Evolutionary conservation across 2,888 invertebrate genomes (phyloP).

Genomic region (Eucera pruinosa): DNA sequence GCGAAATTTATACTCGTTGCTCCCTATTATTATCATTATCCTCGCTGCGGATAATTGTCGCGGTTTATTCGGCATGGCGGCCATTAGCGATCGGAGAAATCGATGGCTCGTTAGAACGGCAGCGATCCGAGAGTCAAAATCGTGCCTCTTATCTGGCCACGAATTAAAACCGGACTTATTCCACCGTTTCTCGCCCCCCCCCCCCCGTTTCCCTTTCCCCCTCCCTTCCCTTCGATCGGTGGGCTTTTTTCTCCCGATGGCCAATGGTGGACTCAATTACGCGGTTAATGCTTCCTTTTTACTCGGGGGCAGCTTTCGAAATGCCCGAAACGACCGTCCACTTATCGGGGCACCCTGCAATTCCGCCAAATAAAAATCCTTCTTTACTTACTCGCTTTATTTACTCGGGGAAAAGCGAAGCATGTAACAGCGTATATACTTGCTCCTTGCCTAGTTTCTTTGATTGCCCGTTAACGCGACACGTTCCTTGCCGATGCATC

Average conservation of each 20-base stretch:
- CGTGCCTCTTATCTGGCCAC: conserved; percentile 4
- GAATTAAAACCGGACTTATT: conserved; percentile 19
- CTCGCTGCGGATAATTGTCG: not conserved
- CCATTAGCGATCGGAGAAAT: conserved; percentile 32
- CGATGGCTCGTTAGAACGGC: conserved; percentile 17
- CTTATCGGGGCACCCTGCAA: not conserved
- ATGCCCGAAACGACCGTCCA: not conserved
- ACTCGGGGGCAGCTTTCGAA: conserved; percentile 1
- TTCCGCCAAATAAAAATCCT: conserved; percentile 22
- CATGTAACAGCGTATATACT: no score
- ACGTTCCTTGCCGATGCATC: not conserved
- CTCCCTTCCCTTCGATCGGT: not conserved
- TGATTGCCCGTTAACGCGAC: not conserved
- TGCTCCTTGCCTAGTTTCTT: not conserved
- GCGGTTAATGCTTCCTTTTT: conserved; percentile 8
- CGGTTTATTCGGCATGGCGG: not conserved
- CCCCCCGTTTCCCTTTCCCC: not conserved
- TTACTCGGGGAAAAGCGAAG: conserved; percentile 2
- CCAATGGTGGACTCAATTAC: conserved; percentile 11
- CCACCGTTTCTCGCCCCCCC: not conserved
- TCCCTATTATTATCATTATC: conserved; percentile 34
- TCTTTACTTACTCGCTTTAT: conserved; percentile 43
- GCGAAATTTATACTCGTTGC: conserved; percentile 25
- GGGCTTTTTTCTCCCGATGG: not conserved
- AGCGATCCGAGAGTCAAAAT: conserved; percentile 6